These are phyloP conservation scores for Athene noctua DNA, from an alignment of 2,113 vertebrate genomes.

Conservation along the genomic window DNA sequence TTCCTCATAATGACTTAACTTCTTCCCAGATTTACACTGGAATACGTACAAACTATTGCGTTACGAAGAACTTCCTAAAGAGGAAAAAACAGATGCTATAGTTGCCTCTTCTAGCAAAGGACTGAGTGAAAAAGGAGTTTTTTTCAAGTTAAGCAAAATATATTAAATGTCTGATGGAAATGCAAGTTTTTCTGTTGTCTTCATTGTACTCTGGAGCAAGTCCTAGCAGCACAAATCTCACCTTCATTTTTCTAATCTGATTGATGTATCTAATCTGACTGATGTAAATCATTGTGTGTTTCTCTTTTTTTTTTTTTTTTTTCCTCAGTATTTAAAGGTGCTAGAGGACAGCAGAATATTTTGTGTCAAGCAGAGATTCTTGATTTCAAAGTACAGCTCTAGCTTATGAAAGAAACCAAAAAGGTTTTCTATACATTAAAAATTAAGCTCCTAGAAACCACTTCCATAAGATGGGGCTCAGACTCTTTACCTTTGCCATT, in stretches of 20 bases:
- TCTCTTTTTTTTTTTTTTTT: not conserved
- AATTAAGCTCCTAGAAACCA: not conserved
- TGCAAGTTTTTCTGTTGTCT: not conserved
- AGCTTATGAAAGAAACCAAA: not conserved
- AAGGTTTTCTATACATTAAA: not conserved
- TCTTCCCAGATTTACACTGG: not conserved
- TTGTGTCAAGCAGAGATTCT: not conserved
- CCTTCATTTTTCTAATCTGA: not conserved
- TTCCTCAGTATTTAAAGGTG: conserved; percentile 9
- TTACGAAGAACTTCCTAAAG: not conserved
- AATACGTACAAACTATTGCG: not conserved
- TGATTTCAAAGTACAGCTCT: not conserved
- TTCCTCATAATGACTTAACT: not conserved
- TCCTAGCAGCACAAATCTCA: not conserved
- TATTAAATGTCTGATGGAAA: not conserved
- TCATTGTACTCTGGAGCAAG: not conserved
- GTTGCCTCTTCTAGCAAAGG: not conserved
- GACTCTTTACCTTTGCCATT: not conserved
- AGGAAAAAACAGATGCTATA: not conserved
- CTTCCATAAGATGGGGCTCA: not conserved
- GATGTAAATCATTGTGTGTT: not conserved
- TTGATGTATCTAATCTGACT: not conserved
- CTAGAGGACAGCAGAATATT: not conserved
- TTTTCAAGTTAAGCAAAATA: not conserved
- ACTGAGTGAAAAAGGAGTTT: not conserved